phyloP scores from a whole-genome alignment of 1,140 invertebrate species.

The Dreissena polymorpha region DNA sequence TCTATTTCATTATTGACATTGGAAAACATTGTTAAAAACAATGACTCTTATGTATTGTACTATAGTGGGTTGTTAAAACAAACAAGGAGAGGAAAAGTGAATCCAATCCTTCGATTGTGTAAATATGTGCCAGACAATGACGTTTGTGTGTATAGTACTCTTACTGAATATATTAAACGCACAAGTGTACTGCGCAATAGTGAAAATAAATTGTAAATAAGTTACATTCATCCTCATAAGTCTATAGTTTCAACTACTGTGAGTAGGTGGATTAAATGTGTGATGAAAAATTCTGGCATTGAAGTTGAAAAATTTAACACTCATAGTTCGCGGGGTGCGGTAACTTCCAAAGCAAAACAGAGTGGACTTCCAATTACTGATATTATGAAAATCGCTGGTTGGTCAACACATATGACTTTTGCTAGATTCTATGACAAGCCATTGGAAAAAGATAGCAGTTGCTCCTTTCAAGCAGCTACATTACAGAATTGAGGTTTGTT shows the following conservation, averaged over 20 bases:
- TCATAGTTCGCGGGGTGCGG: not conserved
- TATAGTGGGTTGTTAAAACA: too few relatives aligned
- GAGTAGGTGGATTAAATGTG: constrained; percentile 44
- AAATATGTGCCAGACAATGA: too few relatives aligned
- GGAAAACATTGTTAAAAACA: too few relatives aligned
- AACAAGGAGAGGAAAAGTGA: too few relatives aligned
- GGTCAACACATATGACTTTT: constrained; percentile 23
- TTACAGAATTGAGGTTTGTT: not conserved
- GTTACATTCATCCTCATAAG: constrained; percentile 40
- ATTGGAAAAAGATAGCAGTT: constrained; percentile 3
- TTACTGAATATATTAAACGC: constrained; percentile 32
- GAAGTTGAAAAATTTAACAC: constrained; percentile 3
- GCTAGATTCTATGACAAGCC: constrained; percentile 36
- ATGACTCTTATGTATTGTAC: too few relatives aligned
- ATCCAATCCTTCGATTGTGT: too few relatives aligned
- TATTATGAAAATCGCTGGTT: constrained; percentile 34
- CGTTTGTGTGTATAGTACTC: constrained; percentile 29
- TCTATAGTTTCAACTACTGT: constrained; percentile 35
- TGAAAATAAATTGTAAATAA: constrained; percentile 39
- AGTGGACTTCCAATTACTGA: constrained; percentile 33
- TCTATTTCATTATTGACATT: too few relatives aligned
- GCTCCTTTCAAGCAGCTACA: not conserved
- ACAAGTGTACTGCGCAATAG: not conserved
- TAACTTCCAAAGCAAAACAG: constrained; percentile 14
- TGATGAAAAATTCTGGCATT: constrained; percentile 10